Conservation (phyloP, 2,888 invertebrate genomes). For the Polyommatus icarus region DNA sequence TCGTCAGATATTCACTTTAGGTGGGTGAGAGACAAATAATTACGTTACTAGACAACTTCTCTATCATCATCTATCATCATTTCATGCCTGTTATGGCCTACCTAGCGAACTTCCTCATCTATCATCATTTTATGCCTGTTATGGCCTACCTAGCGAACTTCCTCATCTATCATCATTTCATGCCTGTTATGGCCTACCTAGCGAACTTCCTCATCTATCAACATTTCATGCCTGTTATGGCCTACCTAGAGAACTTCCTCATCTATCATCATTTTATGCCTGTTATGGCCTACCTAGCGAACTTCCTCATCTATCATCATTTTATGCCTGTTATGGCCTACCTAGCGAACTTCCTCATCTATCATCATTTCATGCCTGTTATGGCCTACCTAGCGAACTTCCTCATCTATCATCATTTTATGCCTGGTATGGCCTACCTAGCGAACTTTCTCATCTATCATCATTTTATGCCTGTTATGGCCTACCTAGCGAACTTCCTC, state of each 20-base stretch:
- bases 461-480: too few species aligned
- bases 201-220: slow-evolving; percentile 50
- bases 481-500: slow-evolving; percentile 60
- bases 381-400: slow-evolving; percentile 58
- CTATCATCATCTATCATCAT: too few species aligned
- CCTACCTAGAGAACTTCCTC: too few species aligned
- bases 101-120: slow-evolving; percentile 57
- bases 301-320: slow-evolving; percentile 47
- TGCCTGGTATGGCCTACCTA: slow-evolving; percentile 48
- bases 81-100: slow-evolving; percentile 37
- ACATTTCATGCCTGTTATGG: too few species aligned
- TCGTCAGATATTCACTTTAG: too few species aligned
- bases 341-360: slow-evolving; percentile 57
- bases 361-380: too few species aligned
- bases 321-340: slow-evolving; percentile 37
- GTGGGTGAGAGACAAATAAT: too few species aligned
- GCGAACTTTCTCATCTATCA: slow-evolving; percentile 35
- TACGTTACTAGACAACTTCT: too few species aligned
- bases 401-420: slow-evolving; percentile 36
- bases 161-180: slow-evolving; percentile 36
- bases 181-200: slow-evolving; percentile 48
- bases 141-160: slow-evolving; percentile 58
- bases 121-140: too few species aligned
- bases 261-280: too few species aligned
- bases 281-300: slow-evolving; percentile 51